A percentile compares a stretch with the other conserved stretches of the same genome.
Conservation (phyloP, 2,888 invertebrate species). For the Stenotaenia linearis region DNA sequence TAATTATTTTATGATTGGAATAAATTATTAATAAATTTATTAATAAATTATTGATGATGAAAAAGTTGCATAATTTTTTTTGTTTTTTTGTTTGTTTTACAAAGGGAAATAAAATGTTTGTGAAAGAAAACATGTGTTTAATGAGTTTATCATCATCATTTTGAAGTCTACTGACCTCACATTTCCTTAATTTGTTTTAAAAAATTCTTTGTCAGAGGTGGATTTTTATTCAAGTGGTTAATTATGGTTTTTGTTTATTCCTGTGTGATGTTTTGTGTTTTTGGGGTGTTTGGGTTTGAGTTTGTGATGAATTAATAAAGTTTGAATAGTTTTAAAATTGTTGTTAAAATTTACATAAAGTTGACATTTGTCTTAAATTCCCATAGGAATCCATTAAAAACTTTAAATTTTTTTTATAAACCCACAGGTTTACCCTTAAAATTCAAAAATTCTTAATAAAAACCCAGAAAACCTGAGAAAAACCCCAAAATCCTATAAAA, state of each 20-base stretch:
- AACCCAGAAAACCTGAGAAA: no score
- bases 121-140: neutral
- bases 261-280: no score
- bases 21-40: no score
- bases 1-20: neutral
- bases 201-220: neutral
- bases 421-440: no score
- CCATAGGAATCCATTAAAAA: no score
- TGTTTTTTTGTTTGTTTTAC: neutral
- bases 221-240: no score
- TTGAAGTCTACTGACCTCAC: neutral
- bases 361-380: no score
- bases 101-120: neutral
- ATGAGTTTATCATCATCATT: neutral
- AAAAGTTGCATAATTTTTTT: neutral
- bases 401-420: no score
- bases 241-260: neutral
- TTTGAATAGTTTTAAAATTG: no score
- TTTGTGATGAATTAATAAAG: no score
- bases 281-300: no score
- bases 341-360: no score
- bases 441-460: neutral
- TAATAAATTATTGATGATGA: neutral
- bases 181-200: neutral
- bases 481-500: neutral